Base-by-base conservation (phyloP, 92 coral and sea anemone genomes). In the Umimayanthus chanpuru region DNA sequence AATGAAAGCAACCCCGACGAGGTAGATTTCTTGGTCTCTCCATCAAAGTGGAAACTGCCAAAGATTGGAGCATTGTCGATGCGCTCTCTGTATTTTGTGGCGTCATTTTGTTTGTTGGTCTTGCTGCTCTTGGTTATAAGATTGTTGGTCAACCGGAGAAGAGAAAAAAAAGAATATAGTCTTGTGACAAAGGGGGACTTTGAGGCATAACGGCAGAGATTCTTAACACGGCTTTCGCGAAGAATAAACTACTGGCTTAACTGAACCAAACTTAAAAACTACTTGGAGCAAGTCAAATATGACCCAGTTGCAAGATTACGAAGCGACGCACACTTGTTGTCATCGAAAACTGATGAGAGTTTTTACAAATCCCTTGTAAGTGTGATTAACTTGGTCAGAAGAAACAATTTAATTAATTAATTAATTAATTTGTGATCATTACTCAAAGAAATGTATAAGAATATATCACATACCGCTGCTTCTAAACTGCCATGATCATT, bases 121-220 rank as follows among this genome's bases (percentile, higher is more conserved):
- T 61, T 95, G 49, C 89, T 95, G 9, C 89, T 95, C 10, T 88
- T 95, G 94, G 86, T 95, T 38, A 88, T 95, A 81, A 93, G 90
- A 81, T 88, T 95, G 66, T 77, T 93, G 23, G 88, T 95, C 15
- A 92, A 94, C 18, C 85, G 98, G 75, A 86, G 90, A 74, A 94
- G 84, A 58, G 93, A 91, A 67, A 92, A 85, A 28, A 87, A 80
- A 85, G 98, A 93, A 76, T 93, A 95, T 81, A 90, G 88, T 79
- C 91, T 95, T 55, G 98, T 95, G 5, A 95, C 98, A 25, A 95
- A 93, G 88, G 98, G 98, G 64, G 98, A 95, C 77, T 95, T 95
- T 64, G 98, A 95, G 83, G 98, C 98, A 32, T 95, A 89, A 77
- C n/a, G 81, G 18, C 26, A n/a, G 25, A 41, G 9, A 76, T 76